Percentiles rank a stretch among this genome's conserved stretches.
Evolutionary conservation across 2,113 vertebrate genomes (phyloP).

Genomic region (Tachysurus fulvidraco): DNA sequence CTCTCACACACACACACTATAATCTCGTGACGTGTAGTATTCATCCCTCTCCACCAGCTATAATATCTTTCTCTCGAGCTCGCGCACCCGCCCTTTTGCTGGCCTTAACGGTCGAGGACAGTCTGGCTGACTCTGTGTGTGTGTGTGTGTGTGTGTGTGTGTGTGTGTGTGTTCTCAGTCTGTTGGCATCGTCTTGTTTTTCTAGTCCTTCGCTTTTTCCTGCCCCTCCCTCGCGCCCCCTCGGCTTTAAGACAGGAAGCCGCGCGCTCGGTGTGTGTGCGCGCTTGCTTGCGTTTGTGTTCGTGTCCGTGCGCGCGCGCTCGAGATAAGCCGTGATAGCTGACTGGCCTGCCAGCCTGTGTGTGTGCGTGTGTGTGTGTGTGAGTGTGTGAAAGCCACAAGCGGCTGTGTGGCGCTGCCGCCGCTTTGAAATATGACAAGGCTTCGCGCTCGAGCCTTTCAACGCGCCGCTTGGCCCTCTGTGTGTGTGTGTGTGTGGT

Average conservation of each 20-base stretch:
- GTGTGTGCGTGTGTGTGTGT: conserved; percentile 36
- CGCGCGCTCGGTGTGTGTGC: conserved; percentile 36
- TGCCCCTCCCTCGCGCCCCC: conserved; percentile 37
- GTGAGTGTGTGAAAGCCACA: conserved; percentile 52
- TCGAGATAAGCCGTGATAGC: conserved; percentile 48
- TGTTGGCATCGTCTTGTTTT: conserved; percentile 56
- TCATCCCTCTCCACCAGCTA: conserved; percentile 29
- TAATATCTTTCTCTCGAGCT: conserved; percentile 19
- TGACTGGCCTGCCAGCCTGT: conserved; percentile 46
- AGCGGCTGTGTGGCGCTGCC: conserved; percentile 51
- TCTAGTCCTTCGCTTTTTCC: conserved; percentile 43
- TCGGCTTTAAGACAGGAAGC: conserved; percentile 53
- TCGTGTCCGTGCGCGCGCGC: conserved; percentile 17
- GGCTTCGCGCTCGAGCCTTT: conserved; percentile 53
- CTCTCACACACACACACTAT: conserved; percentile 14
- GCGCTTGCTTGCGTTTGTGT: conserved; percentile 33
- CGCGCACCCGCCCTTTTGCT: conserved; percentile 22
- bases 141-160: conserved; percentile 16
- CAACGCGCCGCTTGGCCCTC: conserved; percentile 49
- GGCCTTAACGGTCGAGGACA: conserved; percentile 48
- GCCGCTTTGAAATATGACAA: conserved; percentile 55
- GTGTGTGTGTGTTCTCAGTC: conserved; percentile 34
- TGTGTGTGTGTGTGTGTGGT: conserved; percentile 30
- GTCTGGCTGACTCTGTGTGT: conserved; percentile 30
- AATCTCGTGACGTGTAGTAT: conserved; percentile 46